Base-by-base conservation (phyloP, 2,888 invertebrate species). In the Deilephila porcellus region DNA sequence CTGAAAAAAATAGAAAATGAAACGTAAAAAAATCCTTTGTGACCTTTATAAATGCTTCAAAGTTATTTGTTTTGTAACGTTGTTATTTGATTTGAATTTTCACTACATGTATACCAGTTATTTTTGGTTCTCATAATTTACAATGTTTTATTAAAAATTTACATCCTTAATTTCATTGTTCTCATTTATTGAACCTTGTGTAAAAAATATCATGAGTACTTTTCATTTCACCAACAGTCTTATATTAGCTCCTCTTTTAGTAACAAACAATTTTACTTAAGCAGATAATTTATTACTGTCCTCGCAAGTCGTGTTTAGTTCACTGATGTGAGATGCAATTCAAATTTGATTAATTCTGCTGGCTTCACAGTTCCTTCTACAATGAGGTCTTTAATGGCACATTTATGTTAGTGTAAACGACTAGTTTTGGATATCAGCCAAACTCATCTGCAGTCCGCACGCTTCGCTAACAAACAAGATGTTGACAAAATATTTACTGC, bases 1-100 rank as follows among this genome's bases (percentile, higher is more conserved):
- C 88, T 88, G 81, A 0, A 82, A 82, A 70, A 8, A 63, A 56
- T 25, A 25, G 25, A 25, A 25, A 25, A 1, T 25, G 25, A 19
- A 52, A 6, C 11, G 17, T 29, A 29, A 17, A 25, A 53, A 4
- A 4, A 62, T 62, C 1, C 4, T n/a, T 56, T 56, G 45, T 45
- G 11, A 45, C 0, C 45, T 37, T 37, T 8, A 37, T 37, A 8
- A 45, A 11, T 45, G 8, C 8, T 45, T 45, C 45, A 3, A 45
- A 45, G 14, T 45, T 11, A 45, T 45, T 11, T 14, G 11, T 45
- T 45, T 45, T 8, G 7, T 8, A 8, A 8, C 7, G 8, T 37
- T 7, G 8, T 37, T 37, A 37, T 37, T 8, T 37, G 8, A 37
- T 37, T 2, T 37, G 11, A 32, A 32, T 32, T 32, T 32, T 32